Conservation (phyloP, 2,113 vertebrate species). For the Archocentrus centrarchus region DNA sequence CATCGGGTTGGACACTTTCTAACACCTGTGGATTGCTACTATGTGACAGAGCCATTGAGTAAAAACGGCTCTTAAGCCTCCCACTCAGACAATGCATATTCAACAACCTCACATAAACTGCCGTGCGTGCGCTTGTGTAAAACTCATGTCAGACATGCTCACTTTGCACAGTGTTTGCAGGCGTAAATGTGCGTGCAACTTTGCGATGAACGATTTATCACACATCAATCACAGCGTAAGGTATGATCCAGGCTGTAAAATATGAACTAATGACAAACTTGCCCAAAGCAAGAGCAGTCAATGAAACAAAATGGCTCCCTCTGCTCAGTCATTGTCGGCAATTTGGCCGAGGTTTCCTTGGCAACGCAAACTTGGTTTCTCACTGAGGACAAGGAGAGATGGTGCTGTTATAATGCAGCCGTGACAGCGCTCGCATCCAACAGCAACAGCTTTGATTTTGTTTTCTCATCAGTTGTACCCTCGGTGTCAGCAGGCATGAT, state of each 20-base stretch:
- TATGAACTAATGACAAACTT: constrained; percentile 11
- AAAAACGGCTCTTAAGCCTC: constrained; percentile 9
- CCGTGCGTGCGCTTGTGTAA: neutral
- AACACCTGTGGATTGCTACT: constrained; percentile 41
- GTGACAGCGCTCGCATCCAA: constrained; percentile 53
- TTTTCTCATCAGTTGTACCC: constrained; percentile 43
- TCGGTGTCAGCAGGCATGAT: constrained; percentile 33
- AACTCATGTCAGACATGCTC: neutral
- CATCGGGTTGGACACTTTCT: constrained; percentile 19
- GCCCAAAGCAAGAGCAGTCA: constrained; percentile 61
- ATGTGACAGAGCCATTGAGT: constrained; percentile 4
- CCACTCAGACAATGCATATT: constrained; percentile 11
- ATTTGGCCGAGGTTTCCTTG: constrained; percentile 79
- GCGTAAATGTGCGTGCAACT: neutral
- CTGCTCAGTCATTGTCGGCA: constrained; percentile 73
- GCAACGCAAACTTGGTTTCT: constrained; percentile 81
- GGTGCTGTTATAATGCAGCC: constrained; percentile 56
- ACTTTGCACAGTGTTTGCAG: neutral
- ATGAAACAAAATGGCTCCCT: constrained; percentile 80
- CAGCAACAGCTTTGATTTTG: constrained; percentile 56
- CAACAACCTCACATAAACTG: neutral
- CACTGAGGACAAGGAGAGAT: constrained; percentile 67
- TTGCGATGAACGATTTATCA: neutral
- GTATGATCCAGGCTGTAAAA: neutral
- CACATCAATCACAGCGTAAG: neutral